Conservation (phyloP, 2,113 vertebrate species). For the Brachirus orientalis region DNA sequence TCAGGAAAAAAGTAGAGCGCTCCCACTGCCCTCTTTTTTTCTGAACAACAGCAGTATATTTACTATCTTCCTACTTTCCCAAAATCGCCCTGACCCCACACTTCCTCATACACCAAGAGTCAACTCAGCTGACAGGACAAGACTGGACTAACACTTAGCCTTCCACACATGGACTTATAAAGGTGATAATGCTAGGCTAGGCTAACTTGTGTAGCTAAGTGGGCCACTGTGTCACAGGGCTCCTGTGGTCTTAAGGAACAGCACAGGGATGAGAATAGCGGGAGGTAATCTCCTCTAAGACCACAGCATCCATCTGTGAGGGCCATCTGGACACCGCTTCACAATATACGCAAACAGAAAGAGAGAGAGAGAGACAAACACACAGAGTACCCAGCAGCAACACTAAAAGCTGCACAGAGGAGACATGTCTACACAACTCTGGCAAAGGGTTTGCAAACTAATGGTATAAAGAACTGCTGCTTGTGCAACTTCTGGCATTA, state of each 20-base stretch:
- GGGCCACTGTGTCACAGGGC: slow-evolving; percentile 71
- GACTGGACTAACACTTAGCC: slow-evolving; percentile 15
- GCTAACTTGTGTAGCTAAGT: slow-evolving; percentile 61
- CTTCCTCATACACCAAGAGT: not conserved
- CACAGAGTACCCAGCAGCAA: slow-evolving; percentile 14
- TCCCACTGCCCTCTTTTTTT: too few species aligned
- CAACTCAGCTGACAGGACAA: not conserved
- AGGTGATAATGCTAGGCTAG: slow-evolving; percentile 36
- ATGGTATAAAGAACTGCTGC: slow-evolving; percentile 37
- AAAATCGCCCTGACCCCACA: not conserved
- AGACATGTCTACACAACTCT: slow-evolving; percentile 37
- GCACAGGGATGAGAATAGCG: slow-evolving; percentile 70
- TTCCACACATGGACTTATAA: not conserved
- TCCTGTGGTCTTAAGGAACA: slow-evolving; percentile 73
- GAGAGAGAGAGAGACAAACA: slow-evolving; percentile 28
- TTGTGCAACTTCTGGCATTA: slow-evolving; percentile 39
- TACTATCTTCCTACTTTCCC: too few species aligned
- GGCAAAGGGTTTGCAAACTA: slow-evolving; percentile 29
- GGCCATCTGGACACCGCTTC: slow-evolving; percentile 80
- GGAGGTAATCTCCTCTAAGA: slow-evolving; percentile 86
- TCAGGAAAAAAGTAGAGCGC: too few species aligned
- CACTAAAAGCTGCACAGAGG: slow-evolving; percentile 30
- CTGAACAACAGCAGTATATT: too few species aligned
- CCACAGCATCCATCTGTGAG: slow-evolving; percentile 85
- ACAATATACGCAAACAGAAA: slow-evolving; percentile 31